Evolutionary conservation across 2,113 vertebrate genomes (phyloP), one percentile per base, ranked within the genome.

Genomic region (Grammomys dolichurus): DNA sequence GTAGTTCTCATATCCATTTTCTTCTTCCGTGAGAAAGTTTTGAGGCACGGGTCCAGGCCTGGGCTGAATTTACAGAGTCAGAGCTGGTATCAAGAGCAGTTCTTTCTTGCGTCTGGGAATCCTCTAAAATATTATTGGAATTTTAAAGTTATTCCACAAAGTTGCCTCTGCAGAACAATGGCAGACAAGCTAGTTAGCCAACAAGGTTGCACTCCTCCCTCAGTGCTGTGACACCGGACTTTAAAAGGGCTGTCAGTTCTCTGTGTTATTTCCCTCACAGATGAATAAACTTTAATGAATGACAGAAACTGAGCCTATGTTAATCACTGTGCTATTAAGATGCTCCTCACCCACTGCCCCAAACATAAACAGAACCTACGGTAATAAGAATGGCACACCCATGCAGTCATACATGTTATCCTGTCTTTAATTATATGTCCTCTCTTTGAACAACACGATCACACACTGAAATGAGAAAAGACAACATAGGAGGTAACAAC

Each of bases 121-220:
- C 46, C 11, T 89, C 80, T 81, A 94, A 85, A 94, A 96, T 91
- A 58, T 48, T 48, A 28, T 75, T 14, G 86, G 67, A 87, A 81
- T 85, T 86, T 94, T 72, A 17, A 93, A 91, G 86, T 92, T 70
- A 80, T 63, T 94, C 91, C 77, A 72, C 17, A 43, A 73, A 91
- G 16, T 80, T 88, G 16, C 17, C n/a, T 75, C 67, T 94, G 28
- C 78, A 65, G 31, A 92, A 16, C 65, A 93, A 69, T 56, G n/a
- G 87, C 82, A 91, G 36, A 54, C 51, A 88, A 54, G 48, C 65
- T 87, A 58, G 20, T 48, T 54, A 51, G 60, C 51, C 48, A 51
- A 1, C 19, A 5, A 81, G 90, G 33, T 40, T 82, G 28, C 1
- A 65, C 22, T 0, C 58, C 58, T 5, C 16, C n/a, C 36, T 89